phyloP scores from a whole-genome alignment of 1,140 invertebrate genomes.

The Antheraea mylitta region DNA sequence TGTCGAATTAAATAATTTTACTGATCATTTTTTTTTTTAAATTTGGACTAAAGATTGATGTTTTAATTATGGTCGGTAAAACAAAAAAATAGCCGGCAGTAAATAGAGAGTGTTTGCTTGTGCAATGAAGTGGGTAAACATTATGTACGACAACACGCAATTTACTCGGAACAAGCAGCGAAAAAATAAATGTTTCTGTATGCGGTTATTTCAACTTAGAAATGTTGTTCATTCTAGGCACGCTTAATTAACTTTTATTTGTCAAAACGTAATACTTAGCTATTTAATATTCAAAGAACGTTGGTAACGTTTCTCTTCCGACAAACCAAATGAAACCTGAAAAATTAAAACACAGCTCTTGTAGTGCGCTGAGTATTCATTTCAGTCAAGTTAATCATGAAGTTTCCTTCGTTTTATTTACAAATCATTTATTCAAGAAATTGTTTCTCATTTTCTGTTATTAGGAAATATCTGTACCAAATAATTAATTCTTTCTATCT shows the following conservation, averaged over 20 bases:
- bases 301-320: not conserved
- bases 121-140: not conserved
- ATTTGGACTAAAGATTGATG: too few relatives aligned
- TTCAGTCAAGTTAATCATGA: not conserved
- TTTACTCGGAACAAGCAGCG: not conserved
- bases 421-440: not conserved
- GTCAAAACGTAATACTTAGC: conserved; percentile 9
- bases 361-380: not conserved
- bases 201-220: not conserved
- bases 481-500: not conserved
- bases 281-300: conserved; percentile 19
- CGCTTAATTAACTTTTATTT: conserved; percentile 10
- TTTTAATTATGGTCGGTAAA: too few relatives aligned
- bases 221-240: not conserved
- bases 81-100: not conserved
- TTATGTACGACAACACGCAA: not conserved
- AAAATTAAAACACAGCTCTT: not conserved
- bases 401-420: not conserved
- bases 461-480: not conserved
- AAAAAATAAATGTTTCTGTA: not conserved
- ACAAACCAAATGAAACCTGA: not conserved
- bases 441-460: not conserved
- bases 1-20: too few relatives aligned
- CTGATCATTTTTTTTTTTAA: too few relatives aligned
- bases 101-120: not conserved